A percentile compares a stretch with the other conserved stretches of the same genome.
Conservation (phyloP, 2,888 invertebrate genomes). For the Serrognathus titanus region DNA sequence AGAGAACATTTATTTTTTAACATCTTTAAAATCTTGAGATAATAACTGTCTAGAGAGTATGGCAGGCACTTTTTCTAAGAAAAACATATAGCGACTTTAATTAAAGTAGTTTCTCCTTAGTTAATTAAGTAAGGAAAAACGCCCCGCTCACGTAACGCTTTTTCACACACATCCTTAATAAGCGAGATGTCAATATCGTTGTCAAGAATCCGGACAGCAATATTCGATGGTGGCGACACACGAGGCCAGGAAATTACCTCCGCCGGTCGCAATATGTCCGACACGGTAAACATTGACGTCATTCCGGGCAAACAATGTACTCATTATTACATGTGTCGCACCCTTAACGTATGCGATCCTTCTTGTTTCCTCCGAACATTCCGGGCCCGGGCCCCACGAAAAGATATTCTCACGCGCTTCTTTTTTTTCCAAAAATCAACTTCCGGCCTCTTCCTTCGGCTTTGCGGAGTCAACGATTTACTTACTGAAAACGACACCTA, state of each 20-base stretch:
- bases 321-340: conserved; percentile 37
- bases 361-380: background rate
- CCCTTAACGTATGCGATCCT: conserved; percentile 17
- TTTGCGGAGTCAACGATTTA: background rate
- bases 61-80: no score
- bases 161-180: background rate
- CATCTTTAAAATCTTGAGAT: no score
- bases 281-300: conserved; percentile 49
- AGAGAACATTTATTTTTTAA: no score
- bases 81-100: no score
- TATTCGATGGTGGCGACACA: conserved; percentile 21
- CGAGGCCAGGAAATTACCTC: conserved; percentile 46
- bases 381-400: background rate
- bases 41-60: no score
- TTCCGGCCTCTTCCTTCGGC: background rate
- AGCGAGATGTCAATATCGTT: conserved; percentile 1
- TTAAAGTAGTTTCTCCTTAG: no score
- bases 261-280: conserved; percentile 49
- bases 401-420: background rate
- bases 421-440: background rate
- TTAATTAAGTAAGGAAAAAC: no score
- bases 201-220: conserved; percentile 16
- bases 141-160: no score
- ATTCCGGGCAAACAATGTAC: conserved; percentile 38
- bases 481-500: background rate